Conservation (phyloP, 2,797 vertebrate genomes). For the Otolemur crassicaudatus region DNA sequence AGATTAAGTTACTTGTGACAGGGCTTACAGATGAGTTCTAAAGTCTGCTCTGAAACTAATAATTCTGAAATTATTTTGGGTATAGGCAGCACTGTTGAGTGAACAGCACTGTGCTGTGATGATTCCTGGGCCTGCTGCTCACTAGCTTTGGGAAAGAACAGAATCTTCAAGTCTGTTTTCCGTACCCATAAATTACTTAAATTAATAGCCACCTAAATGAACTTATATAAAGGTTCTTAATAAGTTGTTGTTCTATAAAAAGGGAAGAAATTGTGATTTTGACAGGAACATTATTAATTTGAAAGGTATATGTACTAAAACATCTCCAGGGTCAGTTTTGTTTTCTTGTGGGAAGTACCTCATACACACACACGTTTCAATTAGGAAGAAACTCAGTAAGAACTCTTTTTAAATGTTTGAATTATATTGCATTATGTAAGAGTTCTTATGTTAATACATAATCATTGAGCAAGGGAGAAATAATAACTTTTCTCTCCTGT, state of each 20-base stretch:
- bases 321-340: not conserved
- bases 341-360: not conserved
- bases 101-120: not conserved
- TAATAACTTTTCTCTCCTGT: not conserved
- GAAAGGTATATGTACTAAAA: not conserved
- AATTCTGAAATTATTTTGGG: not conserved
- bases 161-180: not conserved
- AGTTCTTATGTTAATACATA: not conserved
- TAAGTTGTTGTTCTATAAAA: not conserved
- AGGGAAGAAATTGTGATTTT: not conserved
- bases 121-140: not conserved
- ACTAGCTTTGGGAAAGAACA: not conserved
- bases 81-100: not conserved
- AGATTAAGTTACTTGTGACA: not conserved
- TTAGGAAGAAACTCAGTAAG: not conserved
- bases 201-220: not conserved
- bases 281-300: not conserved
- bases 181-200: not conserved
- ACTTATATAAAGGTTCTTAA: not conserved
- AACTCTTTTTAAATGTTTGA: not conserved
- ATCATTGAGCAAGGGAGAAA: not conserved
- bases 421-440: accelerated
- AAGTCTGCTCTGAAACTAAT: not conserved
- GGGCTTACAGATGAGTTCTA: not conserved
- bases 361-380: not conserved